These are phyloP conservation scores for Ursus arctos DNA, from an alignment of 2,113 vertebrate genomes.

Conservation along the genomic window DNA sequence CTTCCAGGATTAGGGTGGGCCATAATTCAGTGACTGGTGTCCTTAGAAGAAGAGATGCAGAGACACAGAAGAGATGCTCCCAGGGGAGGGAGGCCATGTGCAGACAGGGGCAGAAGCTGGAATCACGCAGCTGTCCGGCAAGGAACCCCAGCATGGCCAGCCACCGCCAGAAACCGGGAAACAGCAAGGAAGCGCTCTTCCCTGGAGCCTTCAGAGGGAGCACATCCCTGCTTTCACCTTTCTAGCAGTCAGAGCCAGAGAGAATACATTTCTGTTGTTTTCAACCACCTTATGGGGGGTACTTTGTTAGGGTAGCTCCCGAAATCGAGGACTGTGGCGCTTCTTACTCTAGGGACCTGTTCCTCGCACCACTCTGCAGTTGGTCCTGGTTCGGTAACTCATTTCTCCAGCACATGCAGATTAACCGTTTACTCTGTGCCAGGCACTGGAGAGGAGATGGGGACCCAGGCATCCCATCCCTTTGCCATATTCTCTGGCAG, in stretches of 20 bases:
- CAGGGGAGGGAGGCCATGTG: not conserved
- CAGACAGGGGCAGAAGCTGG: not conserved
- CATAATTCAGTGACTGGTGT: not conserved
- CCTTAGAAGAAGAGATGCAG: not conserved
- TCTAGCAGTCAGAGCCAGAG: not conserved
- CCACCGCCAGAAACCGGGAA: not conserved
- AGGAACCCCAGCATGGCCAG: not conserved
- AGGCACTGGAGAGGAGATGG: not conserved
- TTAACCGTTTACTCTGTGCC: too few species aligned
- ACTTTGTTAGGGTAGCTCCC: not conserved
- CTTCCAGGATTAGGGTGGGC: not conserved
- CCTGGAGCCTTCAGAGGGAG: not conserved
- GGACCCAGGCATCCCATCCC: too few species aligned
- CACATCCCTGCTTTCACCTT: not conserved
- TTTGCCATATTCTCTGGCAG: too few species aligned
- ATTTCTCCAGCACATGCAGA: not conserved
- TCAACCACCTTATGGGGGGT: not conserved
- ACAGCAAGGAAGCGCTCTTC: not conserved
- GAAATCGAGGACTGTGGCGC: fast-evolving
- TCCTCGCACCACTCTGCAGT: not conserved
- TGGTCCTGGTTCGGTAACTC: not conserved
- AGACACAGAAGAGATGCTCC: not conserved
- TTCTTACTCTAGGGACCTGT: not conserved
- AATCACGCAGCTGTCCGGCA: not conserved
- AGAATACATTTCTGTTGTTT: not conserved